Evolutionary conservation across 2,888 invertebrate species (phyloP).

Genomic region (Selenia dentaria): DNA sequence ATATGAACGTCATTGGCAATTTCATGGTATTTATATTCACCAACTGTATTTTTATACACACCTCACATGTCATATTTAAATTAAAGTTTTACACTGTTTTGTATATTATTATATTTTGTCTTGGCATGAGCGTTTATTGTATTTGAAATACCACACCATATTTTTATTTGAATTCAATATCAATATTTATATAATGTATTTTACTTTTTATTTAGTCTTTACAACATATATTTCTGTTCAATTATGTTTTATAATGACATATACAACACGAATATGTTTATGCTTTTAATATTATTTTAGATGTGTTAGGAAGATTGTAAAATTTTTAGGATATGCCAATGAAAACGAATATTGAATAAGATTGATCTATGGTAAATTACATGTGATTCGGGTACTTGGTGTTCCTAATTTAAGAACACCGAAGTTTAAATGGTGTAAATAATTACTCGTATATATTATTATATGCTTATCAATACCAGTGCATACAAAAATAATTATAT

Average conservation of each 20-base stretch:
- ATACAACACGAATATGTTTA: slow-evolving; percentile 15
- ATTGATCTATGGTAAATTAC: no score
- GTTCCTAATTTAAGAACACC: no score
- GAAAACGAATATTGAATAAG: not conserved
- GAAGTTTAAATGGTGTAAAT: no score
- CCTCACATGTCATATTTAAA: slow-evolving; percentile 41
- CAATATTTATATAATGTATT: slow-evolving; percentile 29
- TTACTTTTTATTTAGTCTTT: slow-evolving; percentile 43
- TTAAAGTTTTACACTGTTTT: slow-evolving; percentile 49
- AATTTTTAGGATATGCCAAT: slow-evolving; percentile 14
- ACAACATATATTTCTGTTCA: slow-evolving; percentile 29
- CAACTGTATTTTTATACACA: slow-evolving; percentile 50
- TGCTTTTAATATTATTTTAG: slow-evolving; percentile 24
- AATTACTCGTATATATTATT: no score
- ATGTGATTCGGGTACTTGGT: no score
- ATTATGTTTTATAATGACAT: slow-evolving; percentile 31
- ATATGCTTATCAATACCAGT: no score
- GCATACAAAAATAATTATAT: no score
- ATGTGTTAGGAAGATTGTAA: not conserved
- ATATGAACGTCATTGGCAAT: slow-evolving; percentile 49
- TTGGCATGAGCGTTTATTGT: slow-evolving; percentile 65
- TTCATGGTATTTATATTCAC: slow-evolving; percentile 49
- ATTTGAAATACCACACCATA: slow-evolving; percentile 42
- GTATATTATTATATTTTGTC: slow-evolving; percentile 66
- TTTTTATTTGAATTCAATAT: slow-evolving; percentile 32